phyloP scores from a whole-genome alignment of 2,113 vertebrate genomes.

The Saccopteryx bilineata region DNA sequence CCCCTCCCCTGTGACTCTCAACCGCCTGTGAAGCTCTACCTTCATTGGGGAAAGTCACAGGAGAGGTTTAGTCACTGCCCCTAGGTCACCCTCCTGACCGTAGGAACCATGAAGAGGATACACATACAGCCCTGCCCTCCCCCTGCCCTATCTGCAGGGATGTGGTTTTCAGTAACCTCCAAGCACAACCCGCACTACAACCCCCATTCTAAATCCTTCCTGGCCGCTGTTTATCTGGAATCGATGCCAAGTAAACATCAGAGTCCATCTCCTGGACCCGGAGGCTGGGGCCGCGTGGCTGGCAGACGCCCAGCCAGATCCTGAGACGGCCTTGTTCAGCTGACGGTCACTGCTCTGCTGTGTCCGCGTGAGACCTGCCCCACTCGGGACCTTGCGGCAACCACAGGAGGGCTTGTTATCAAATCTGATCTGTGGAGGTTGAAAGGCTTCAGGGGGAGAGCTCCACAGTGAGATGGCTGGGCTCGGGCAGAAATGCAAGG shows the following conservation, averaged over 20 bases:
- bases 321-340: not conserved
- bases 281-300: not conserved
- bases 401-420: not conserved
- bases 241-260: not conserved
- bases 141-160: not conserved
- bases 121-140: not conserved
- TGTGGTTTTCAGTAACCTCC: not conserved
- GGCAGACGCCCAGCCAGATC: not conserved
- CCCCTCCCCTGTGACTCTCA: not conserved
- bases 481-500: not conserved
- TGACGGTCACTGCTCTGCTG: fast-evolving
- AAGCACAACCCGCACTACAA: fast-evolving
- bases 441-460: not conserved
- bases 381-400: fast-evolving
- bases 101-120: not conserved
- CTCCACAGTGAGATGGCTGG: not conserved
- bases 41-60: not conserved
- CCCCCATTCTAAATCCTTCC: not conserved
- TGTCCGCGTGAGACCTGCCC: not conserved
- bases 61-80: not conserved
- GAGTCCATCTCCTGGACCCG: not conserved
- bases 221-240: not conserved
- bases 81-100: not conserved
- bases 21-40: not conserved
- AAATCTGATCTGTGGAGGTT: not conserved